Evolutionary conservation across 2,113 vertebrate genomes (phyloP).

Genomic region (Callorhinus ursinus): DNA sequence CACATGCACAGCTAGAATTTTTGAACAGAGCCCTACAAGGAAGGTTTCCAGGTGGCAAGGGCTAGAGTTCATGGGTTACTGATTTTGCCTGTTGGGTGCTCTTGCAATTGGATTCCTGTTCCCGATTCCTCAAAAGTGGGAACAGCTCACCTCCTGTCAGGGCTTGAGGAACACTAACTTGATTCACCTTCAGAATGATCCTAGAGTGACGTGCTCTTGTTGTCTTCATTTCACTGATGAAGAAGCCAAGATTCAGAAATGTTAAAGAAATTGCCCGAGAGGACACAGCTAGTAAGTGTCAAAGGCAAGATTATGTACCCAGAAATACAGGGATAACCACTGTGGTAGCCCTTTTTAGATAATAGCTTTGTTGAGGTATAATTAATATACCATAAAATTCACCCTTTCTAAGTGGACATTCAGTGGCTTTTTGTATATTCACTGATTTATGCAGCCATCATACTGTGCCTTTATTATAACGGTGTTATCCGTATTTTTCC

Average conservation of each 20-base stretch:
- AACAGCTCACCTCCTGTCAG: neutral
- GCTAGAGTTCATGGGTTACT: neutral
- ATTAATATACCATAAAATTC: neutral
- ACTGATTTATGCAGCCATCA: neutral
- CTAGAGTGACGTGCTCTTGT: neutral
- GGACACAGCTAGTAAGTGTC: neutral
- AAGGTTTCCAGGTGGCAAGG: neutral
- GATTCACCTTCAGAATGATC: neutral
- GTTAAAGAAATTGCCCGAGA: neutral
- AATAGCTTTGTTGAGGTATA: neutral
- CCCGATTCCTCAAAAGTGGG: neutral
- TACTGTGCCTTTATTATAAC: neutral
- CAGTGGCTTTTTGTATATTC: neutral
- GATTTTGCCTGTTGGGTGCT: neutral
- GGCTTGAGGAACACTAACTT: slow-evolving; percentile 16
- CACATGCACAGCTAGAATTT: neutral
- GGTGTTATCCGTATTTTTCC: neutral
- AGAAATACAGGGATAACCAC: neutral
- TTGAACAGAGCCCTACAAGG: neutral
- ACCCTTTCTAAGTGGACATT: neutral
- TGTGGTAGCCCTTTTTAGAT: neutral
- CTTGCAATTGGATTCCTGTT: neutral
- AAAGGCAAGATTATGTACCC: neutral
- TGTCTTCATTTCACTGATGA: neutral
- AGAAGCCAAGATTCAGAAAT: neutral